Base-by-base conservation (phyloP, 2,888 invertebrate species). In the Dolomedes plantarius region DNA sequence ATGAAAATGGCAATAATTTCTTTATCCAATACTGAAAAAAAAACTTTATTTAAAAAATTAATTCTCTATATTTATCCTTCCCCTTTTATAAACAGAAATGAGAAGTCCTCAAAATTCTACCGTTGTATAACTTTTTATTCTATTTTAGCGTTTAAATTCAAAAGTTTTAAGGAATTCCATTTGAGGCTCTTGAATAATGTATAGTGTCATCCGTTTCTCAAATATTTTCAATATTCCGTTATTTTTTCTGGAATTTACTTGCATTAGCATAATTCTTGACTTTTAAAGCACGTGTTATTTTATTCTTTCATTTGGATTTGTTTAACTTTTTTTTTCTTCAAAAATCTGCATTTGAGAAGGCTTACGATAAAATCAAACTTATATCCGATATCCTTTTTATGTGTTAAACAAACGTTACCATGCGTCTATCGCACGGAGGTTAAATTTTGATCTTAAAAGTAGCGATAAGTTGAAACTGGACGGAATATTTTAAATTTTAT, bases 171-270 rank as follows among this genome's bases (percentile, higher is more conserved):
- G 46, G 46, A 6, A 46, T 46, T 46, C 11, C 16, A 16, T 46
- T 46, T 46, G 9, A 46, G 46, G 16, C 46, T 46, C 7, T 46
- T 46, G 46, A 46, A 46, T 46, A 46, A 46, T 46, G 46, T 46
- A 46, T 46, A 16, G 46, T 46, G 16, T 46, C 16, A 46, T 46
- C 46, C 46, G 7, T 16, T 16, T 46, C 46, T 46, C 46, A 46
- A 46, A 46, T 46, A 46, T 46, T 46, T 46, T 46, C 46, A 46
- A 46, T 46, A 46, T 46, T 46, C 46, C 13, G 13, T 46, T 46
- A 16, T 46, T 46, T 16, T 46, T 13, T 36, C 36, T 11, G 1
- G 46, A 46, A 16, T 46, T 46, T 46, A 46, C 11, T 46, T 46
- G 7, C 46, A 46, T 46, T 46, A 46, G 46, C 46, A 46, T 46